Conservation (phyloP, 1,140 invertebrate genomes). For the Agrilus planipennis region DNA sequence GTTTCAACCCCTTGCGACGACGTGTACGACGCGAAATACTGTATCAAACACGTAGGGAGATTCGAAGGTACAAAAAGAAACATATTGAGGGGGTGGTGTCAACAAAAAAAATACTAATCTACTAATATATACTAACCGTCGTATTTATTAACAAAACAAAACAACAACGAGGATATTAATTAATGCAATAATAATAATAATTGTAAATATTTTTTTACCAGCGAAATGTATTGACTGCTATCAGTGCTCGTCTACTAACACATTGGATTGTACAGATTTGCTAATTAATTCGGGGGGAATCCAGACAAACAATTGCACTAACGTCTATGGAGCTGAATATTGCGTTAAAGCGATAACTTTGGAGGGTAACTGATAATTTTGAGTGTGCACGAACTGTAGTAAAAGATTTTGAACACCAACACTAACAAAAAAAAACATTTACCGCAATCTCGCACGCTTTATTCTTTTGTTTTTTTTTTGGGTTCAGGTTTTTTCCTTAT, state of each 20-base stretch:
- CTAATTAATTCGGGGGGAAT: slow-evolving; percentile 49
- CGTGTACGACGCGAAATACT: slow-evolving; percentile 76
- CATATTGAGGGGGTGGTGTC: no score
- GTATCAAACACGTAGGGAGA: slow-evolving; percentile 87
- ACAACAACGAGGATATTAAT: neutral
- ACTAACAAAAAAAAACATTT: no score
- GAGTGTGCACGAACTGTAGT: no score
- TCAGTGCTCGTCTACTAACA: slow-evolving; percentile 63
- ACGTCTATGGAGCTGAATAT: slow-evolving; percentile 68
- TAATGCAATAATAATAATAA: neutral
- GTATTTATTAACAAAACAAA: neutral
- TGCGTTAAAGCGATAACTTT: slow-evolving; percentile 74
- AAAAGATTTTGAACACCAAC: no score
- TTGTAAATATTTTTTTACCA: slow-evolving; percentile 23
- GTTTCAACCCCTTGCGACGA: slow-evolving; percentile 58
- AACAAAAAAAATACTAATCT: no score
- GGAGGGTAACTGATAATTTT: no score
- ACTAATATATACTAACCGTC: neutral
- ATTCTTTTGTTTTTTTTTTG: no score
- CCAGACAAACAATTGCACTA: slow-evolving; percentile 51
- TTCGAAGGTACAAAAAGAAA: slow-evolving; percentile 93
- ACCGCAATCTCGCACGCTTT: no score
- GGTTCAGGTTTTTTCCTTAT: no score
- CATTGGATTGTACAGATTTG: slow-evolving; percentile 64
- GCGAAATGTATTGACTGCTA: slow-evolving; percentile 59